Evolutionary conservation across 2,888 invertebrate genomes (phyloP).

Genomic region (Dasypogon diadema): DNA sequence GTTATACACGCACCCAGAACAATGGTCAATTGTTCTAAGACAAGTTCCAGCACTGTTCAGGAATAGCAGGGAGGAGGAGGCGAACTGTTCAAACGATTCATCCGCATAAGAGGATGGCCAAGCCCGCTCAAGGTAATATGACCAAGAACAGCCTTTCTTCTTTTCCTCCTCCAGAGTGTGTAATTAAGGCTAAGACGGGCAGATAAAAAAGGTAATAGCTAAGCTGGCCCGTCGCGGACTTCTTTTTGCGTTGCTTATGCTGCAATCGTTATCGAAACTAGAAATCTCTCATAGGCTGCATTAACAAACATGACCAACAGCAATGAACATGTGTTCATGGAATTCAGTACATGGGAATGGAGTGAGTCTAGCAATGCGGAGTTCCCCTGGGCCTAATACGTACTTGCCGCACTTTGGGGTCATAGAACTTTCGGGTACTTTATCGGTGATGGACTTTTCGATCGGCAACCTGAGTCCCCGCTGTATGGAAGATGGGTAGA

Average conservation of each 20-base stretch:
- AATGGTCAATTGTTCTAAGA: conserved; percentile 51
- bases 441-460: conserved; percentile 31
- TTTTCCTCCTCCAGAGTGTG: not conserved
- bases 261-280: conserved; percentile 24
- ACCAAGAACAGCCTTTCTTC: not conserved
- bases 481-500: not conserved
- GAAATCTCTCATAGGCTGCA: conserved; percentile 39
- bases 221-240: not conserved
- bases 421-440: conserved; percentile 19
- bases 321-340: conserved; percentile 37
- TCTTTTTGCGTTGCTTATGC: not conserved
- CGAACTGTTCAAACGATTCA: not conserved
- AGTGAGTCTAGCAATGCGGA: not conserved
- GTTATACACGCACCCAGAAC: conserved; percentile 30
- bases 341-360: conserved; percentile 35
- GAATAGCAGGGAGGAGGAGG: conserved; percentile 12
- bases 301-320: conserved; percentile 45
- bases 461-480: not conserved
- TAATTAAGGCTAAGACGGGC: conserved; percentile 46
- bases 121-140: conserved; percentile 1
- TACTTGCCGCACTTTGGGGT: conserved; percentile 9
- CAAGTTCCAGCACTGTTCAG: conserved; percentile 8
- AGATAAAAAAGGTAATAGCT: conserved; percentile 33
- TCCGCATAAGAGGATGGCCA: not conserved
- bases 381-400: conserved; percentile 18